Conservation (phyloP, 2,797 vertebrate species). For the Gorsachius magnificus region DNA sequence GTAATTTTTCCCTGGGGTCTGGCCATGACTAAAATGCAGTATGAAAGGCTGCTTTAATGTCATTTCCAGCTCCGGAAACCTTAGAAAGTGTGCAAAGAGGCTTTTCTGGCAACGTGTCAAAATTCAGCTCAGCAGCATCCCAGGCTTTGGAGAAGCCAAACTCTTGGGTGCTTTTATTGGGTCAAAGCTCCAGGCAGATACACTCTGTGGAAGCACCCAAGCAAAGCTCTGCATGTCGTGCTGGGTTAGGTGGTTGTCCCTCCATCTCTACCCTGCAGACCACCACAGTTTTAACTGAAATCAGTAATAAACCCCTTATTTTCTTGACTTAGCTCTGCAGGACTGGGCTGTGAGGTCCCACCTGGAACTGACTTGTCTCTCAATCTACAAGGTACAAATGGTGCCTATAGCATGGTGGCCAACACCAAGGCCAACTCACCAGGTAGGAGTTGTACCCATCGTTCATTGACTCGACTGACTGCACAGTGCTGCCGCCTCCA, state of each 20-base stretch:
- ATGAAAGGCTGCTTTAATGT: conserved; percentile 25
- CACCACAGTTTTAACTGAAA: neutral
- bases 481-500: conserved; percentile 79
- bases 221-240: neutral
- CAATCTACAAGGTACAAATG: neutral
- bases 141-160: neutral
- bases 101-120: neutral
- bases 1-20: neutral
- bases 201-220: neutral
- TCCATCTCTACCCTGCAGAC: neutral
- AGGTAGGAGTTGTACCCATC: conserved; percentile 89
- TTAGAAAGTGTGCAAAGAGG: conserved; percentile 16
- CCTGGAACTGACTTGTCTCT: neutral
- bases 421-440: conserved; percentile 77
- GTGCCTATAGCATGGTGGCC: neutral
- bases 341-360: neutral
- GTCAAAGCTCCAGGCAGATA: neutral
- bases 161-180: neutral
- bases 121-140: neutral
- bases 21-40: neutral
- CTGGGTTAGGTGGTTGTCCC: neutral
- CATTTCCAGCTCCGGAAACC: conserved; percentile 36
- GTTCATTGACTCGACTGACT: conserved; percentile 88
- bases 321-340: neutral
- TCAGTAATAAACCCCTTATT: neutral